Percentiles rank a stretch among this genome's conserved stretches.
Conservation (phyloP, 23 tunicate genomes). For the Phallusia fumigata region DNA sequence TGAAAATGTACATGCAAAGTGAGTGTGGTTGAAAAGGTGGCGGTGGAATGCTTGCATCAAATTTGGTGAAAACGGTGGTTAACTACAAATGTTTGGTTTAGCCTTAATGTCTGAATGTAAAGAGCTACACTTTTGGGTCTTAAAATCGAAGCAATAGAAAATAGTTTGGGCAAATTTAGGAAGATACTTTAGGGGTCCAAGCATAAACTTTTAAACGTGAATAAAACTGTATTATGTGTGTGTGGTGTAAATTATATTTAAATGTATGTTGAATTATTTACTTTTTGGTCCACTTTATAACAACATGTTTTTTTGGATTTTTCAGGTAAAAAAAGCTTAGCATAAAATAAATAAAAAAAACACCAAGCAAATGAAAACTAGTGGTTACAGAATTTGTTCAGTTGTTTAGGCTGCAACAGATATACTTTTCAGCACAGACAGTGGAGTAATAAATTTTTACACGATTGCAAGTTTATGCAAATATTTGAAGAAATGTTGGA, state of each 20-base stretch:
- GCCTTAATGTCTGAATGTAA: too few relatives aligned
- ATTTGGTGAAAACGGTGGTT: too few relatives aligned
- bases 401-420: neutral
- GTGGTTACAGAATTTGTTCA: neutral
- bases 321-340: neutral
- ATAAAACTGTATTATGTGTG: too few relatives aligned
- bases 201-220: too few relatives aligned
- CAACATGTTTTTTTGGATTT: neutral
- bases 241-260: too few relatives aligned
- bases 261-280: neutral
- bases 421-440: neutral
- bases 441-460: neutral
- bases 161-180: too few relatives aligned
- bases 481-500: neutral
- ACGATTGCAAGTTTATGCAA: neutral
- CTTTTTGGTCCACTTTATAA: neutral
- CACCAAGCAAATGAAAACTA: neutral
- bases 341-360: neutral
- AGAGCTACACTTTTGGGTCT: too few relatives aligned
- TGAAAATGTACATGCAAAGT: too few relatives aligned
- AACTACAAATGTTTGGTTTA: too few relatives aligned
- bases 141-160: too few relatives aligned
- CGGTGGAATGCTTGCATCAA: neutral
- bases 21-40: neutral
- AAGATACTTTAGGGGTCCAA: too few relatives aligned